Base-by-base conservation (phyloP, 2,113 vertebrate species). In the Planiliza haematocheilus region DNA sequence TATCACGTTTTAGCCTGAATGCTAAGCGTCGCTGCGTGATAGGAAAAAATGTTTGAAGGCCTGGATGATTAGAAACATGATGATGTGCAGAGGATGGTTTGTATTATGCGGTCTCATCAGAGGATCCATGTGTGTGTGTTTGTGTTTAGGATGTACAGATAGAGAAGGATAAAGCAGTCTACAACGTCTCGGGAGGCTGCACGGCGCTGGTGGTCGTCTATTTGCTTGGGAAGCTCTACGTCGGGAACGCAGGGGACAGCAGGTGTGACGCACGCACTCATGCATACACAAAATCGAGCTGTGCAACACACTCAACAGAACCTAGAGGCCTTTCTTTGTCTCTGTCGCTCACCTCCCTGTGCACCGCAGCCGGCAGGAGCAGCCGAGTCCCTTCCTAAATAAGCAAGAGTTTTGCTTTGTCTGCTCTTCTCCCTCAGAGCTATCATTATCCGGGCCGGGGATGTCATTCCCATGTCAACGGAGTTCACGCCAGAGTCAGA, bases 401-500 rank as follows among this genome's bases (percentile, higher is more conserved):
- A 42, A 86, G 67, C 57, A 34, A n/a, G 45, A 12, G 17, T 30
- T 72, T 42, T 78, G 43, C 62, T 70, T 56, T 71, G 67, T 89
- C 66, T 81, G 59, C 55, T 72, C 50, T 69, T 75, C 55, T 64
- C 52, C 70, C 60, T 85, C 79, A 91, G 91, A 88, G 91, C 89
- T 7, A 83, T 92, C 86, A 96, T 99, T 86, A 91, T 99, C 84
- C 93, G 95, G 78, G 95, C 93, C 0, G 96, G 95, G 0, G 96
- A 99, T 90, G 93, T 99, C 81, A 93, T 97, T 87, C 95, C 96
- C 71, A 94, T 99, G 97, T 99, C 98, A 83, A 94, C 95, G 48
- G 96, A 99, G 91, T 99, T 99, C 91, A 99, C 98, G 18, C 98
- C 98, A 0, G 98, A 99, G 91, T 96, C 97, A 0, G 98, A 99